Evolutionary conservation across 2,888 invertebrate genomes (phyloP).

Genomic region (Cryptophagus acutangulus): DNA sequence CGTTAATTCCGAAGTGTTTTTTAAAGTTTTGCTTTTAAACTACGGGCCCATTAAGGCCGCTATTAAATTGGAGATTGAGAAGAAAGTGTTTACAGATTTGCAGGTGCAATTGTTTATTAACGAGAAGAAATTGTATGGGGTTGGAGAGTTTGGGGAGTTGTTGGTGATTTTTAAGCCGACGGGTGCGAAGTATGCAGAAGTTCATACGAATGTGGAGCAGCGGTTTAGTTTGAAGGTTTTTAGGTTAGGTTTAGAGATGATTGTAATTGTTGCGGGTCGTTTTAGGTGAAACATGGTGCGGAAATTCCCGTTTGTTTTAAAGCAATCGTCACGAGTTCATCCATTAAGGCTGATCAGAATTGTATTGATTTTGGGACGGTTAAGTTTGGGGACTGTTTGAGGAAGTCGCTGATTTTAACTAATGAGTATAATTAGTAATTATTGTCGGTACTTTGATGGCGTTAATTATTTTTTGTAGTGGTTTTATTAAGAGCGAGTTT

Average conservation of each 20-base stretch:
- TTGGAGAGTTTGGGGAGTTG: constrained; percentile 51
- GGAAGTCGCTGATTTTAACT: constrained; percentile 52
- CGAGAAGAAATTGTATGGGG: constrained; percentile 45
- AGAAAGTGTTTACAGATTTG: constrained; percentile 36
- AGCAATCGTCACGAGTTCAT: constrained; percentile 57
- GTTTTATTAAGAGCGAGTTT: constrained; percentile 53
- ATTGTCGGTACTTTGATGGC: too few relatives aligned
- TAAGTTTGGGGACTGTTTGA: constrained; percentile 56
- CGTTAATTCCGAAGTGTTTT: constrained; percentile 48
- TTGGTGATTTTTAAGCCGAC: constrained; percentile 54
- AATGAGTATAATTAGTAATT: too few relatives aligned
- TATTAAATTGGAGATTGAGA: constrained; percentile 42
- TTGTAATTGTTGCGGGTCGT: too few relatives aligned
- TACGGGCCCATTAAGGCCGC: constrained; percentile 53
- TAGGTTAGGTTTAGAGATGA: too few relatives aligned
- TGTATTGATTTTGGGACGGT: constrained; percentile 55
- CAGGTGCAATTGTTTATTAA: constrained; percentile 39
- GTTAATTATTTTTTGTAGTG: constrained; percentile 44
- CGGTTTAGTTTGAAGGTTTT: too few relatives aligned
- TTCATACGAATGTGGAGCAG: too few relatives aligned
- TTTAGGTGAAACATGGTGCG: constrained; percentile 55
- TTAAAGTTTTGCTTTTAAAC: constrained; percentile 51
- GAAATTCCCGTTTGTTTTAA: constrained; percentile 55
- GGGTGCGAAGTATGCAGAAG: constrained; percentile 45
- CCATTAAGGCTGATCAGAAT: constrained; percentile 47